Conservation (phyloP, 1,140 invertebrate species). For the Drosophila nigromelanica region DNA sequence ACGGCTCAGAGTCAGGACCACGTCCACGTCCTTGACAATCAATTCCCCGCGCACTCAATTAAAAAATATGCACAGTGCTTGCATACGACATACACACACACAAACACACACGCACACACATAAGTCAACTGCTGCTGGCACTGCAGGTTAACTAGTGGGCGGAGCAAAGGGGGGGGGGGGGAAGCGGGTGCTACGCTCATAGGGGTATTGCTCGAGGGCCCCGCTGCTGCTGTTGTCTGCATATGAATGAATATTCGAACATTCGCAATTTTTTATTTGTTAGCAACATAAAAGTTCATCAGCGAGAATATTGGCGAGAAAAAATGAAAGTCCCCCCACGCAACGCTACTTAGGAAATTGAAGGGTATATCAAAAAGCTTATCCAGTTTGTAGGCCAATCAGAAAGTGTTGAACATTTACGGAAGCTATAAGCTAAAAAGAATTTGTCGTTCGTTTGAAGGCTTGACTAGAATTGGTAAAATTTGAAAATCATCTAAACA, state of each 20-base stretch:
- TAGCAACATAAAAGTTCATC: slow-evolving; percentile 74
- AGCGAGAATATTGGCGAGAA: slow-evolving; percentile 73
- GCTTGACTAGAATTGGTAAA: too few species aligned
- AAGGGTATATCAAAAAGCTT: slow-evolving; percentile 11
- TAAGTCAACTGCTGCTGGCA: slow-evolving; percentile 66
- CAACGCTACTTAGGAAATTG: slow-evolving; percentile 17
- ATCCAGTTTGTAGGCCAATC: slow-evolving; percentile 3
- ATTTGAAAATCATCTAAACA: too few species aligned
- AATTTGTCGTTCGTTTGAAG: too few species aligned
- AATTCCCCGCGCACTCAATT: slow-evolving; percentile 81
- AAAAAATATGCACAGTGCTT: slow-evolving; percentile 77
- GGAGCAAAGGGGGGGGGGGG: neutral
- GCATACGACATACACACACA: slow-evolving; percentile 56
- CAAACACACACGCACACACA: slow-evolving; percentile 31
- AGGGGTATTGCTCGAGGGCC: slow-evolving; percentile 24
- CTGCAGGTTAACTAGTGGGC: slow-evolving; percentile 41
- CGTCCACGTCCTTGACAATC: slow-evolving; percentile 79
- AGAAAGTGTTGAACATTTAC: neutral
- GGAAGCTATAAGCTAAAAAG: too few species aligned
- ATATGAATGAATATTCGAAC: slow-evolving; percentile 81
- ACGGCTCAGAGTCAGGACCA: slow-evolving; percentile 61
- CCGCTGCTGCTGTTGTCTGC: slow-evolving; percentile 69
- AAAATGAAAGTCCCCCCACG: slow-evolving; percentile 65
- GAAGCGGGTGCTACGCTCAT: neutral
- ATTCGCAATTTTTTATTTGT: slow-evolving; percentile 54